Base-by-base conservation (phyloP, 1,140 invertebrate genomes). In the Sarcophaga bullata region DNA sequence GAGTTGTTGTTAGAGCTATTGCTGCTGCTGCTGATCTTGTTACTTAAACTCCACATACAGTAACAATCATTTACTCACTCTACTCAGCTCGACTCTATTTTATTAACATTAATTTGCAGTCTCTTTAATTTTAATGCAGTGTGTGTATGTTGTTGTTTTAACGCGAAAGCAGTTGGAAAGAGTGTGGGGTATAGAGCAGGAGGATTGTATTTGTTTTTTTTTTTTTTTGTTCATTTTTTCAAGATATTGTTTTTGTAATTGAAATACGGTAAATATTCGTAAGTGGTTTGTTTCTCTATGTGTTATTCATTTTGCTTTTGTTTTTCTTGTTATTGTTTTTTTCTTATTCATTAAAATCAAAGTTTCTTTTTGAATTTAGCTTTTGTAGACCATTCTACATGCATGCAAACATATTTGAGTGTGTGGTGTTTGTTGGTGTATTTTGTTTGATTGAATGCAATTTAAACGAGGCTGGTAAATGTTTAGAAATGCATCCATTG, bases 241-340 rank as follows among this genome's bases (percentile, higher is more conserved):
- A 58, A 15, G 15, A 3, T 0, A 62, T 17, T 17, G 17, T 62
- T 68, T 68, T 6, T 68, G 62, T 68, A 68, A 68, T 68, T 68
- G 62, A 25, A 68, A 68, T 68, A 68, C 62, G 62, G 62, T 68
- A 68, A 68, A 58, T 25, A 68, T 17, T 68, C 19, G 25, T 8
- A 68, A 68, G 62, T 68, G 62, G n/a, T 68, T 68, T 58, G n/a
- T 68, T 68, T 58, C 19, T 68, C 25, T 68, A 68, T 68, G 62
- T 25, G 0, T 68, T n/a, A 19, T n/a, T 68, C 17, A 7, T 8
- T 68, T 17, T 25, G 7, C 54, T 37, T 37, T 37, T 37, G 54
- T n/a, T 58, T n/a, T 58, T 58, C 54, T 58, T 11, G 52, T 58
- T 68, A 68, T 68, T 68, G 15, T 58, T 58, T 17, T 37, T 37